A percentile compares a stretch with the other conserved stretches of the same genome.
Conservation (phyloP, 2,888 invertebrate species). For the Sepiola atlantica region DNA sequence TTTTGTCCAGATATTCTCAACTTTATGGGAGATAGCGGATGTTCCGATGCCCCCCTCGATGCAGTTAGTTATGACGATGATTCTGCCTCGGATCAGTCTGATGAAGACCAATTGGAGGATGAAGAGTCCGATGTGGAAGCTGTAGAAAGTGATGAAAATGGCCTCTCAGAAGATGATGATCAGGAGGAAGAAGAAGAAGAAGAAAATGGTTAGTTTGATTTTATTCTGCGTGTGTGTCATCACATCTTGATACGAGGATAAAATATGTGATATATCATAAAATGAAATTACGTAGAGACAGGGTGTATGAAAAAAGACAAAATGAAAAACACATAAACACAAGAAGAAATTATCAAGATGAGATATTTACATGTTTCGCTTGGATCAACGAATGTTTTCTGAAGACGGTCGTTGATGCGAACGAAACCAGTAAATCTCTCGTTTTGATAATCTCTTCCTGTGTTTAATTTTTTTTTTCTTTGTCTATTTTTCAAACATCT, state of each 20-base stretch:
- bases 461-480: too few species aligned
- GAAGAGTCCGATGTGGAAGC: not conserved
- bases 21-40: not conserved
- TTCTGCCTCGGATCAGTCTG: constrained; percentile 23
- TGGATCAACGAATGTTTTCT: too few species aligned
- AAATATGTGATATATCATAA: not conserved
- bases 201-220: constrained; percentile 75
- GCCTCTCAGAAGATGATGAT: constrained; percentile 77
- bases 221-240: not conserved
- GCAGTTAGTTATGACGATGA: not conserved
- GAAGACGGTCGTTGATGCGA: too few species aligned
- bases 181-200: constrained; percentile 78
- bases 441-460: too few species aligned
- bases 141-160: constrained; percentile 44
- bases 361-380: too few species aligned
- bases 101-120: constrained; percentile 43
- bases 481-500: too few species aligned
- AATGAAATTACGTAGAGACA: not conserved
- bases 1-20: constrained; percentile 32
- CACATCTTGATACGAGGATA: not conserved
- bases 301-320: too few species aligned
- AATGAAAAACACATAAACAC: too few species aligned
- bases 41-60: not conserved
- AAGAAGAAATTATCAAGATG: too few species aligned
- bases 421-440: too few species aligned